Evolutionary conservation across 2,888 invertebrate species (phyloP), one percentile per base, ranked within the genome.

Genomic region (Siphlonurus alternatus): DNA sequence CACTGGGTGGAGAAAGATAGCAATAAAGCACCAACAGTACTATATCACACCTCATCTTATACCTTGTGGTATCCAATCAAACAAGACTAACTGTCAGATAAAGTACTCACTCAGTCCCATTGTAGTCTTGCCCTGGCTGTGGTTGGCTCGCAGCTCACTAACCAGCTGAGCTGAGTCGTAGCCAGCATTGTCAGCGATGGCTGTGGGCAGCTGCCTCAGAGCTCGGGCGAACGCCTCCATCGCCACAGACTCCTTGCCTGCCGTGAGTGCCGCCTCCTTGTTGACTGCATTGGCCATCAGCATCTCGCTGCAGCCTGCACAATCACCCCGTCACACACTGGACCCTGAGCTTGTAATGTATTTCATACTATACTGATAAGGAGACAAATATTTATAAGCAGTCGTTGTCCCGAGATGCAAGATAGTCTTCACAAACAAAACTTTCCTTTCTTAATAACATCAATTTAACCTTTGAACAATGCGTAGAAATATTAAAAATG

Each of bases 161-260:
- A 99, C 81, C 67, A 97, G 81, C 71, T 97, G 93, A 0, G 97
- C 93, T 59, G 96, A 95, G 79, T 99, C 99, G 75, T 91, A 96
- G 66, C 99, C 99, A 65, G 93, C 99, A 78, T 99, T 99, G 76
- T 99, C 99, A 53, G 97, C 95, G 68, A 99, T 97, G 64, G 92
- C 91, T 23, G 91, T 92, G 0, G 99, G 99, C 70, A 99, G 79
- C 70, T 93, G 84, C 66, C 88, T 83, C 60, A 99, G 82, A 20
- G 99, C 95, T 67, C 83, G 82, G 25, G 93, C 93, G 79, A 93
- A 98, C 0, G 96, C 87, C 77, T 99, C 98, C 80, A 94, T 93
- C 0, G 98, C 99, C 19, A 96, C 88, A 1, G 98, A 87, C 78
- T 99, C 97, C 78, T 99, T 99, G 70, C 98, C 98, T 0, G 97